Conservation (phyloP, 2,797 vertebrate genomes). For the Austrolebias charrua region DNA sequence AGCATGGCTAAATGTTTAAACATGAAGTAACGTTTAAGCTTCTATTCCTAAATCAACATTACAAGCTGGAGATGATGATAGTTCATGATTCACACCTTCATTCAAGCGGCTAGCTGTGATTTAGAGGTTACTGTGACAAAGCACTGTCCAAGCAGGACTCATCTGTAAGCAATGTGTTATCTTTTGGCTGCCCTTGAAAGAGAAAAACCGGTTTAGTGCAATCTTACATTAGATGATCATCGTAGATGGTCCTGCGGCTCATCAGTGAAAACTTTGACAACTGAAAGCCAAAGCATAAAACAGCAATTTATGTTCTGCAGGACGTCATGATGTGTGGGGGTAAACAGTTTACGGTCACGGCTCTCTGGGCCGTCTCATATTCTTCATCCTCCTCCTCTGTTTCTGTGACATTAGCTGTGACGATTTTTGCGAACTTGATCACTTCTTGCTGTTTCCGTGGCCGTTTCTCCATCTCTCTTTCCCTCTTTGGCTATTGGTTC, state of each 20-base stretch:
- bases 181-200: conserved; percentile 45
- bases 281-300: neutral
- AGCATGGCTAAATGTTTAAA: conserved; percentile 11
- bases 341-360: conserved; percentile 35
- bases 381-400: conserved; percentile 9
- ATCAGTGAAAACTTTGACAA: conserved; percentile 5
- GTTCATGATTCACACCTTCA: conserved; percentile 34
- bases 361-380: conserved; percentile 37
- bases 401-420: conserved; percentile 43
- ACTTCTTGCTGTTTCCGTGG: conserved; percentile 30
- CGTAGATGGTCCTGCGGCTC: neutral
- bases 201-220: conserved; percentile 45
- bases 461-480: conserved; percentile 31
- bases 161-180: conserved; percentile 40
- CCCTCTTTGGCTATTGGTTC: conserved; percentile 58
- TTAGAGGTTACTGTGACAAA: conserved; percentile 58
- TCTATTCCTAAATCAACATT: conserved; percentile 19
- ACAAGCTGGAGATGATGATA: conserved; percentile 31
- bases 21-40: conserved; percentile 21
- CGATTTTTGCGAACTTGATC: conserved; percentile 35
- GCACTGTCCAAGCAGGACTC: conserved; percentile 57
- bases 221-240: conserved; percentile 20
- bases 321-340: conserved; percentile 11
- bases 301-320: conserved; percentile 1
- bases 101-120: conserved; percentile 32